Conservation (phyloP, 2,797 vertebrate genomes). For the Gymnopithys bicolor region DNA sequence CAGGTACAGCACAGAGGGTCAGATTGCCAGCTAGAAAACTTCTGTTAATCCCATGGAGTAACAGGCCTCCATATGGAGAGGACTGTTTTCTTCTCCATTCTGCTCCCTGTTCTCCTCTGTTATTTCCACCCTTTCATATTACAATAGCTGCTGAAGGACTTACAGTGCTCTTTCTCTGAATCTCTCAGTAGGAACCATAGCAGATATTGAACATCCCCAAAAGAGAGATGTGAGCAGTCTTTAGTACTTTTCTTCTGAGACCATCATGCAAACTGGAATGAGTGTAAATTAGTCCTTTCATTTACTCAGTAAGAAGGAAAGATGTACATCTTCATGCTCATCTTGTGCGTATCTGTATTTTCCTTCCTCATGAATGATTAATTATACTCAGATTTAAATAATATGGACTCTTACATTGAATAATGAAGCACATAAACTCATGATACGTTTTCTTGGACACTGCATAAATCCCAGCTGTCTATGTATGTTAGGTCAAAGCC, state of each 20-base stretch:
- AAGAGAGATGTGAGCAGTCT: background rate
- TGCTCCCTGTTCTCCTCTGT: background rate
- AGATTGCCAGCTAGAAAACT: background rate
- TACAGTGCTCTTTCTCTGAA: background rate
- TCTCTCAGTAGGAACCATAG: background rate
- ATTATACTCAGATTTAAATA: constrained; percentile 4
- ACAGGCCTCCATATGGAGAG: background rate
- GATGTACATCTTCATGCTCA: background rate
- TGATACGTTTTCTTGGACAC: background rate
- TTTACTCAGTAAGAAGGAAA: background rate
- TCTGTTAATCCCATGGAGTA: background rate
- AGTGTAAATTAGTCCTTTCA: background rate
- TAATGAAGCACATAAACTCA: background rate
- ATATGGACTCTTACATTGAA: background rate
- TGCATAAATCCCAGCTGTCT: background rate
- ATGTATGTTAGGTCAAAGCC: background rate
- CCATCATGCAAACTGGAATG: background rate
- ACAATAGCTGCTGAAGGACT: background rate
- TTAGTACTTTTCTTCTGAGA: background rate
- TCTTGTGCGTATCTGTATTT: background rate
- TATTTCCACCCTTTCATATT: background rate
- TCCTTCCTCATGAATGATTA: background rate
- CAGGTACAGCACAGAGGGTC: fast-evolving
- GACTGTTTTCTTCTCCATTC: background rate
- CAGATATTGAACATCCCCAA: background rate